Evolutionary conservation across 2,113 vertebrate species (phyloP).

Genomic region (Origma solitaria): DNA sequence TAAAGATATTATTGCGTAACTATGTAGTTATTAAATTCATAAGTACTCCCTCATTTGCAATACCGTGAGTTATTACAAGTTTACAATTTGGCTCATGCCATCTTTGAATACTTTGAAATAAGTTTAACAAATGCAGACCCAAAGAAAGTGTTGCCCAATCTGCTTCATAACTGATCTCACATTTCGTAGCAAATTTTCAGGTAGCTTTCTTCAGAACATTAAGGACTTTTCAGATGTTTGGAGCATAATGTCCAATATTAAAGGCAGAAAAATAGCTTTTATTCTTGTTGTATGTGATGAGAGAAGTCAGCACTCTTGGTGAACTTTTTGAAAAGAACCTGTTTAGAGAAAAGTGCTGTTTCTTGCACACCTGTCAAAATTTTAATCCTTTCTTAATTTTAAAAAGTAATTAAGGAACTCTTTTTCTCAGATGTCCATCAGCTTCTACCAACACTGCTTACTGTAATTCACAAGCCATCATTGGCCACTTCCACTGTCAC

Average conservation of each 20-base stretch:
- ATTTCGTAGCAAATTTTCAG: background rate
- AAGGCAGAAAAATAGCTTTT: background rate
- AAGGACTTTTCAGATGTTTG: background rate
- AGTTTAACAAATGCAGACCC: background rate
- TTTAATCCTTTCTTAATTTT: background rate
- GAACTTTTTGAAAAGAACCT: background rate
- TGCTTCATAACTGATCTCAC: background rate
- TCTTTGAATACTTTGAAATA: background rate
- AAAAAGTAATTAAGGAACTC: background rate
- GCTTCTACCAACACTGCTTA: background rate
- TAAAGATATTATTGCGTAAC: accelerated
- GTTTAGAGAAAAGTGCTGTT: background rate
- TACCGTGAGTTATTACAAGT: background rate
- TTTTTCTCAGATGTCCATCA: background rate
- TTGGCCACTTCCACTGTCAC: background rate
- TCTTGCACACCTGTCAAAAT: background rate
- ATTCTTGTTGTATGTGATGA: background rate
- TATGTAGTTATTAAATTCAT: background rate
- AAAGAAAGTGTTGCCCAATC: background rate
- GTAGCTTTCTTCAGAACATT: background rate
- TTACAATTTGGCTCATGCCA: background rate
- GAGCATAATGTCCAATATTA: background rate
- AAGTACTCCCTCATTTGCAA: background rate
- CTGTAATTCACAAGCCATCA: background rate
- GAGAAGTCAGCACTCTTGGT: background rate